Evolutionary conservation across 2,888 invertebrate species (phyloP).

Genomic region (Aphidoletes aphidimyza): DNA sequence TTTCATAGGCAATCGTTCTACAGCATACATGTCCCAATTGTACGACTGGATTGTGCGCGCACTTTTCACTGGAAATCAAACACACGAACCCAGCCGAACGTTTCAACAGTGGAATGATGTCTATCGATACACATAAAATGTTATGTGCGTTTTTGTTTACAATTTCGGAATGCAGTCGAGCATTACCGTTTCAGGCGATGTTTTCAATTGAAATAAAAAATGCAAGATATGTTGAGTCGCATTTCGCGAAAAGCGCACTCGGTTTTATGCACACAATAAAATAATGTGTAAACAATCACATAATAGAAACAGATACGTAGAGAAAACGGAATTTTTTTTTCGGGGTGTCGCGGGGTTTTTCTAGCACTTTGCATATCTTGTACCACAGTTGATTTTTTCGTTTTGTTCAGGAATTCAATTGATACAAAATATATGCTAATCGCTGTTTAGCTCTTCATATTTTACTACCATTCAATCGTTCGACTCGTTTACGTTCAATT

Average conservation of each 20-base stretch:
- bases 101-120: background rate
- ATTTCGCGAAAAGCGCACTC: background rate
- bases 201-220: slow-evolving; percentile 37
- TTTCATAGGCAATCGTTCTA: slow-evolving; percentile 41
- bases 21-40: background rate
- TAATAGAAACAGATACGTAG: background rate
- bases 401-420: slow-evolving; percentile 11
- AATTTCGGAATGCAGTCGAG: slow-evolving; percentile 8
- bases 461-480: background rate
- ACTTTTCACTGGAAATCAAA: slow-evolving; percentile 2
- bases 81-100: background rate
- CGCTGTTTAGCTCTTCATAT: background rate
- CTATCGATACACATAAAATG: background rate
- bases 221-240: background rate
- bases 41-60: slow-evolving; percentile 15
- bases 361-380: too few species aligned
- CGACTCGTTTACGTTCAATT: background rate
- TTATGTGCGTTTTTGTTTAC: slow-evolving; percentile 20
- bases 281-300: slow-evolving; percentile 12
- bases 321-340: too few species aligned
- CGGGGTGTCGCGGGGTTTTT: too few species aligned
- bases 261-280: background rate
- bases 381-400: too few species aligned
- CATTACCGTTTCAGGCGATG: background rate
- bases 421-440: background rate